Percentiles rank a stretch among this genome's conserved stretches.
Evolutionary conservation across 2,113 vertebrate genomes (phyloP).

Genomic region (Reinhardtius hippoglossoides): DNA sequence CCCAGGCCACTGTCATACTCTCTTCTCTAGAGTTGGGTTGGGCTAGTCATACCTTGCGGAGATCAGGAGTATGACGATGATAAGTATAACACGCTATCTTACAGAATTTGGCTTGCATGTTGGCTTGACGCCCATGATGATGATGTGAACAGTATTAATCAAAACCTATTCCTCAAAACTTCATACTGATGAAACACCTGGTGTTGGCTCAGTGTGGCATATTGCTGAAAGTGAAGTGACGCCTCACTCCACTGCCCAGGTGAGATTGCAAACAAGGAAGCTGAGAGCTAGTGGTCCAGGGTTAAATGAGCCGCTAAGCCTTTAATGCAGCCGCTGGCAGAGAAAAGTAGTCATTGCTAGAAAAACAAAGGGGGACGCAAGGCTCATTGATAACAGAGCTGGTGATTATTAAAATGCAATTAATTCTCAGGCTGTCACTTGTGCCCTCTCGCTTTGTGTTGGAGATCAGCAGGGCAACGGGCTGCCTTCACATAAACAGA

Average conservation of each 20-base stretch:
- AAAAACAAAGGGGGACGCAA: conserved; percentile 26
- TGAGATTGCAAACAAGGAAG: conserved; percentile 31
- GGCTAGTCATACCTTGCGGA: neutral
- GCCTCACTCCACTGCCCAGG: conserved; percentile 21
- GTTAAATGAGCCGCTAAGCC: conserved; percentile 57
- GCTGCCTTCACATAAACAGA: conserved; percentile 26
- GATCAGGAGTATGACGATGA: neutral
- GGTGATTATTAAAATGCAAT: conserved; percentile 63
- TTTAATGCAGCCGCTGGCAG: conserved; percentile 35
- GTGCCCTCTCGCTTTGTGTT: conserved; percentile 40
- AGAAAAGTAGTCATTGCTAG: conserved; percentile 12
- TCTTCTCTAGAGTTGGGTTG: neutral
- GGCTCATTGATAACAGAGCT: conserved; percentile 51
- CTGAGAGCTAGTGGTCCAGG: neutral
- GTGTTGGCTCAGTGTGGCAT: neutral
- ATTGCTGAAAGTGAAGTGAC: conserved; percentile 12
- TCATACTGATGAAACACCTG: conserved; percentile 20
- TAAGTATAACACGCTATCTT: neutral
- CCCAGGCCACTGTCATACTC: neutral
- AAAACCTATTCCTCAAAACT: neutral
- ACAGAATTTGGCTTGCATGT: neutral
- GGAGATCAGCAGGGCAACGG: conserved; percentile 31
- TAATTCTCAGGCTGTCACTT: conserved; percentile 46
- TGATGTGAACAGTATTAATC: neutral
- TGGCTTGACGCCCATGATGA: conserved; percentile 6